These are phyloP conservation scores for Odiellus spinosus DNA, from an alignment of 2,888 invertebrate genomes.

Conservation along the genomic window DNA sequence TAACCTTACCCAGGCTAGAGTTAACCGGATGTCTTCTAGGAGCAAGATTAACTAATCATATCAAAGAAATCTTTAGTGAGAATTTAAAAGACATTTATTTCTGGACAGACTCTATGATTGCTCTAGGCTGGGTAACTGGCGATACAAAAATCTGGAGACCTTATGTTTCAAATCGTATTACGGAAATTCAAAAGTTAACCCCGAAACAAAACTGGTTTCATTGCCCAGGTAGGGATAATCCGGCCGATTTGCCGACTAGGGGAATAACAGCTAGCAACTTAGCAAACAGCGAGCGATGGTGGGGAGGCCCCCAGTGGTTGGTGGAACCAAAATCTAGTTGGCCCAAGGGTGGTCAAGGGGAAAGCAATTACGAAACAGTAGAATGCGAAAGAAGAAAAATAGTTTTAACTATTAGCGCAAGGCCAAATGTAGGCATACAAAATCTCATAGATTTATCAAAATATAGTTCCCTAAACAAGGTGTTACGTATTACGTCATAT, in stretches of 20 bases:
- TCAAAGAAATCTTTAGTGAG: no score
- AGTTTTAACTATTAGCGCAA: no score
- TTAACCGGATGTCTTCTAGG: conserved; percentile 14
- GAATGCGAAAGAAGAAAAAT: no score
- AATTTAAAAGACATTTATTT: not conserved
- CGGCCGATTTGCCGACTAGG: conserved; percentile 23
- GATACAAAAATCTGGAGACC: conserved; percentile 13
- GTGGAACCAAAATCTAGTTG: not conserved
- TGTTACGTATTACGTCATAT: no score
- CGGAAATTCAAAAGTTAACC: conserved; percentile 16
- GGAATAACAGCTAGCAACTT: conserved; percentile 15
- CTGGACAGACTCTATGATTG: conserved; percentile 19
- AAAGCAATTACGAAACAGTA: no score
- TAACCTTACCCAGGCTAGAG: conserved; percentile 20
- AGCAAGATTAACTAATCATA: not conserved
- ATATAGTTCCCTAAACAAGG: no score
- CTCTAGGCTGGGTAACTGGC: conserved; percentile 18
- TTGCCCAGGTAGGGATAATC: conserved; percentile 20
- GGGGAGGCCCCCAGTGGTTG: conserved; percentile 21
- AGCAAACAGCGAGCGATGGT: conserved; percentile 15
- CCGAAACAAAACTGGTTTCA: conserved; percentile 18
- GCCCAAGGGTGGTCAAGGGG: not conserved
- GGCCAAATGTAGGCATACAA: no score
- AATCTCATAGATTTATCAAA: no score
- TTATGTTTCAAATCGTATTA: conserved; percentile 21